phyloP scores from a whole-genome alignment of 2,113 vertebrate species.

The Theropithecus gelada region DNA sequence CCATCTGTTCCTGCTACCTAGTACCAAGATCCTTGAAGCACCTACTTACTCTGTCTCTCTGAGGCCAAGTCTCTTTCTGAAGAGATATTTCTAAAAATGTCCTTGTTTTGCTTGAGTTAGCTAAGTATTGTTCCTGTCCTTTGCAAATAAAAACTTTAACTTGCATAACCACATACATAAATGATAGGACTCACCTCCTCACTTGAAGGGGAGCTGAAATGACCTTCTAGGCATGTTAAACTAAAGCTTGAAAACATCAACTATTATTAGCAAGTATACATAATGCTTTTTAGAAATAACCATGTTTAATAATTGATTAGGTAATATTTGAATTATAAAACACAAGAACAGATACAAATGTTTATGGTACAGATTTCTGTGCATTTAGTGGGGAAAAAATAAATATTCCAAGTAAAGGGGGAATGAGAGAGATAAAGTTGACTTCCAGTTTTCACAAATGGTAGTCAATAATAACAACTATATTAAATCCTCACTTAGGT shows the following conservation, averaged over 20 bases:
- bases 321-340: not conserved
- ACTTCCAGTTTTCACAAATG: not conserved
- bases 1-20: not conserved
- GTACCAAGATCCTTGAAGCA: not conserved
- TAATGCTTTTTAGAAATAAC: not conserved
- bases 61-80: not conserved
- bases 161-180: not conserved
- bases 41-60: not conserved
- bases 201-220: not conserved
- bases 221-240: not conserved
- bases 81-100: too few species aligned
- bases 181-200: not conserved
- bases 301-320: not conserved
- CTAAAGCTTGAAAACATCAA: not conserved
- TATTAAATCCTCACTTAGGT: not conserved
- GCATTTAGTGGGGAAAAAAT: not conserved
- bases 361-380: not conserved
- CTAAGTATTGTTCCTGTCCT: not conserved
- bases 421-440: not conserved
- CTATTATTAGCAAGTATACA: not conserved
- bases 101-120: not conserved
- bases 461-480: not conserved
- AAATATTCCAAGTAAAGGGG: not conserved
- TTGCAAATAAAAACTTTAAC: not conserved
- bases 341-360: not conserved